A percentile compares a stretch with the other conserved stretches of the same genome.
Evolutionary conservation across 2,797 vertebrate species (phyloP).

Genomic region (Propithecus deckenii): DNA sequence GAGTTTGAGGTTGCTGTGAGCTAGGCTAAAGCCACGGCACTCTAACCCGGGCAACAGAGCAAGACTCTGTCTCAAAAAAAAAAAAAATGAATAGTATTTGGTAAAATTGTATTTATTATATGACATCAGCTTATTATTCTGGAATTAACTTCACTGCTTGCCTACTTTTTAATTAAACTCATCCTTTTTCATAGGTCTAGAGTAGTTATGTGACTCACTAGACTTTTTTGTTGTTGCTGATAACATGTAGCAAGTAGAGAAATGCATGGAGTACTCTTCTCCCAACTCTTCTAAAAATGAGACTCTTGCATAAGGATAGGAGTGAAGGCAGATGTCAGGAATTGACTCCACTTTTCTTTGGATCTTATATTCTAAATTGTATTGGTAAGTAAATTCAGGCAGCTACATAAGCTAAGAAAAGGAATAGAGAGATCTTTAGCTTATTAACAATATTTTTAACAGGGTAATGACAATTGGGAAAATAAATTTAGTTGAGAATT

Average conservation of each 20-base stretch:
- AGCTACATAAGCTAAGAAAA: conserved; percentile 20
- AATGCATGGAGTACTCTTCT: neutral
- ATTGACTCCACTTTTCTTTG: neutral
- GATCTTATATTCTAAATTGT: neutral
- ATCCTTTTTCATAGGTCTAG: neutral
- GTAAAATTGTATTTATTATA: neutral
- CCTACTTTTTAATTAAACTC: conserved; percentile 36
- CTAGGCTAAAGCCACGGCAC: too few species aligned
- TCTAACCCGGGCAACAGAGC: too few species aligned
- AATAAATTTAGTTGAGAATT: conserved; percentile 51
- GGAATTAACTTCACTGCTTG: neutral
- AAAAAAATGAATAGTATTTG: neutral
- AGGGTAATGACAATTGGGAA: conserved; percentile 33
- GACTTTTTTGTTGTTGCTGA: conserved; percentile 2
- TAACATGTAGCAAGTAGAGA: neutral
- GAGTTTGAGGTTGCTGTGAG: too few species aligned
- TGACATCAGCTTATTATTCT: conserved; percentile 20
- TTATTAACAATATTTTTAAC: conserved; percentile 20
- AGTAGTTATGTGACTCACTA: neutral
- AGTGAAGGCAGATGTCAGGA: neutral
- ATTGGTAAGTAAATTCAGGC: neutral
- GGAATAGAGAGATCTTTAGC: conserved; percentile 22
- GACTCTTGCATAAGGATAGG: neutral
- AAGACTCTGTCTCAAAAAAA: too few species aligned
- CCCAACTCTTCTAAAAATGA: neutral